phyloP scores from a whole-genome alignment of 2,888 invertebrate genomes.

The Pterostichus niger region DNA sequence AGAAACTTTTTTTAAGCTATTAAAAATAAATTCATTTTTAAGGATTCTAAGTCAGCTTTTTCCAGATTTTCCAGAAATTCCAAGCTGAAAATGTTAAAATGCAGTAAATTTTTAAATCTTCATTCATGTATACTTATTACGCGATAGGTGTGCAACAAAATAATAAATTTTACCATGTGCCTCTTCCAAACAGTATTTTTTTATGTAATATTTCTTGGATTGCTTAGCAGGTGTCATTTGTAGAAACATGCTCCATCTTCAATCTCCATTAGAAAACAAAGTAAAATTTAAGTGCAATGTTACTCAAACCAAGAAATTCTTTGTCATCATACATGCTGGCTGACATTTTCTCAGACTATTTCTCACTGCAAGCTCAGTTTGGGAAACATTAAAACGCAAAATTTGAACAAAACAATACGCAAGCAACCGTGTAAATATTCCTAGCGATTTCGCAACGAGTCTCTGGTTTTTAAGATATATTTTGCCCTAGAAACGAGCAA shows the following conservation, averaged over 20 bases:
- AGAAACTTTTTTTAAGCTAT: no score
- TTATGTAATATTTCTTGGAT: no score
- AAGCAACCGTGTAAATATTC: conserved; percentile 63
- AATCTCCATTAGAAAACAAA: not conserved
- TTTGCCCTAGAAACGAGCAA: conserved; percentile 45
- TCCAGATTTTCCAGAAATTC: no score
- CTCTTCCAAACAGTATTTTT: no score
- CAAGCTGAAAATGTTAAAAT: no score
- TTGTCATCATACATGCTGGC: conserved; percentile 15
- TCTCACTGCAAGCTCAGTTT: conserved; percentile 49
- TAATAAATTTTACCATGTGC: no score
- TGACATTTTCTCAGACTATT: conserved; percentile 30
- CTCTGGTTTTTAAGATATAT: conserved; percentile 34
- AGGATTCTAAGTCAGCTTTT: no score
- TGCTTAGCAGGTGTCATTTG: no score
- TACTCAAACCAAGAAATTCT: conserved; percentile 29
- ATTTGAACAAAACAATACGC: conserved; percentile 52
- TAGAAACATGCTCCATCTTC: not conserved
- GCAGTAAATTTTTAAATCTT: no score
- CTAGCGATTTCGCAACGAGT: conserved; percentile 26
- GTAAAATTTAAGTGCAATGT: not conserved
- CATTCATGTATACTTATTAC: no score
- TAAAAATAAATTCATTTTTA: no score
- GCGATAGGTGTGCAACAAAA: no score
- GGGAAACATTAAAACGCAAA: conserved; percentile 44